Evolutionary conservation across 2,113 vertebrate species (phyloP).

Genomic region (Tachysurus fulvidraco): DNA sequence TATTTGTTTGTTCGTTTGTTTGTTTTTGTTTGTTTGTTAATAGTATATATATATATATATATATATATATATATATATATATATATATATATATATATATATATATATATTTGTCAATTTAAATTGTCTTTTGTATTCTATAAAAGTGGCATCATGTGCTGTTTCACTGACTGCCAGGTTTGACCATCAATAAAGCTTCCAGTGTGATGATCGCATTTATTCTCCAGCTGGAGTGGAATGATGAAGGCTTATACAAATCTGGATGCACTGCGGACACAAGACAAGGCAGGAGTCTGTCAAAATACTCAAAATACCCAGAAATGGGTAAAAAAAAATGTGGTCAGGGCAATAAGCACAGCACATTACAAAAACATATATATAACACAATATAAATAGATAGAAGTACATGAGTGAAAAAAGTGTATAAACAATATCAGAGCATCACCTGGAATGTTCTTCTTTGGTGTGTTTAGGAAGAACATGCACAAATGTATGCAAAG

Average conservation of each 20-base stretch:
- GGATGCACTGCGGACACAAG: background rate
- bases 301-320: background rate
- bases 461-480: background rate
- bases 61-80: too few species aligned
- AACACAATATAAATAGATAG: background rate
- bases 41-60: too few species aligned
- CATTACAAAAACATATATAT: background rate
- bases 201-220: background rate
- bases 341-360: background rate
- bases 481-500: background rate
- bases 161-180: constrained; percentile 49
- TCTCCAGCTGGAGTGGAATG: constrained; percentile 6
- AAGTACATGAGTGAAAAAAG: background rate
- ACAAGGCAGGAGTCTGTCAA: background rate
- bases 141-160: constrained; percentile 49
- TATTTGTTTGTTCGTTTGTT: background rate
- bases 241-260: background rate
- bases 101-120: too few species aligned
- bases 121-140: background rate
- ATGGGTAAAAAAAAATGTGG: background rate
- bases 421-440: background rate
- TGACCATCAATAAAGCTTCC: constrained; percentile 49
- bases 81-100: too few species aligned
- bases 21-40: too few species aligned
- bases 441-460: background rate